Evolutionary conservation across 2,113 vertebrate genomes (phyloP).

Genomic region (Otis tarda): DNA sequence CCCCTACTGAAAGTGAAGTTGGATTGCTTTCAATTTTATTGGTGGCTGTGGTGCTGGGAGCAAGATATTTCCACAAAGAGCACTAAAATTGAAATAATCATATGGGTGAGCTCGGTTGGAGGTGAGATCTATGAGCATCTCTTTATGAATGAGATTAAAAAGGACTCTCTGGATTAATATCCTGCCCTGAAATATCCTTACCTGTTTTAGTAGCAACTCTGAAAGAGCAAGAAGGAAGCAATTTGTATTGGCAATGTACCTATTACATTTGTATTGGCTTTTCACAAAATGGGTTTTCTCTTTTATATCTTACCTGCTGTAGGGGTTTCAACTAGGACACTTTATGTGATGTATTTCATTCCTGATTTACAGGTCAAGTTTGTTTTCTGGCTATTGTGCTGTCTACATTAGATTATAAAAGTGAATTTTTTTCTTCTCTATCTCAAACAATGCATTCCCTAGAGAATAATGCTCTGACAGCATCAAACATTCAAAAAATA

Average conservation of each 20-base stretch:
- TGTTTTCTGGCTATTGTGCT: not conserved
- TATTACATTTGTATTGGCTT: not conserved
- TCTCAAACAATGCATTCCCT: not conserved
- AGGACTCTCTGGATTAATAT: not conserved
- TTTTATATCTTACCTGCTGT: not conserved
- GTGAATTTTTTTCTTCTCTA: not conserved
- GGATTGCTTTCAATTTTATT: not conserved
- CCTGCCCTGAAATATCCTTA: conserved; percentile 2
- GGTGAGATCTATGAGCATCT: not conserved
- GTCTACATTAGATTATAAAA: not conserved
- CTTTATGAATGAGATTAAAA: conserved; percentile 3
- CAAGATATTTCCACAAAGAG: not conserved
- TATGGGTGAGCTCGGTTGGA: not conserved
- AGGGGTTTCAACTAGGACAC: not conserved
- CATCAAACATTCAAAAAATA: not conserved
- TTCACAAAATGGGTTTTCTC: not conserved
- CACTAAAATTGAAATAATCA: not conserved
- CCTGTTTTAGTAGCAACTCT: not conserved
- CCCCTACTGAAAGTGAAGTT: not conserved
- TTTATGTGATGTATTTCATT: not conserved
- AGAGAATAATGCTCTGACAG: not conserved
- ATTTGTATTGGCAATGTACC: not conserved
- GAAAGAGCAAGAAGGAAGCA: not conserved
- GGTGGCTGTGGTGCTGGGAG: not conserved
- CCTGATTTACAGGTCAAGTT: not conserved